A percentile compares a stretch with the other conserved stretches of the same genome.
Conservation (phyloP, 1,140 invertebrate genomes). For the Chymomyza costata region DNA sequence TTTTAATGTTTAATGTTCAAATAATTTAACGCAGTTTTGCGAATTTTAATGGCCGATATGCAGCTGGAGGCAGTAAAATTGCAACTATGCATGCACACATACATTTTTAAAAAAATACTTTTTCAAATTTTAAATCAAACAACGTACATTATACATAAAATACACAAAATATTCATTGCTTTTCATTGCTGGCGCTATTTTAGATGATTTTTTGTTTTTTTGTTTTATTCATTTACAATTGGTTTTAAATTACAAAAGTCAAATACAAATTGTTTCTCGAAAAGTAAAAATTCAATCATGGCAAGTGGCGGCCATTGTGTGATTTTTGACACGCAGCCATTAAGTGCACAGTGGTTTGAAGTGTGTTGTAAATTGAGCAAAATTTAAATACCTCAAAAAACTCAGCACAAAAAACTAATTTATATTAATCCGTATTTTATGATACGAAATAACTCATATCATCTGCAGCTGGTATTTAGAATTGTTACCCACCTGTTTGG, state of each 20-base stretch:
- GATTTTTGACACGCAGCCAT: slow-evolving; percentile 44
- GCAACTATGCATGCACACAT: not conserved
- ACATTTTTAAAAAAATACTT: slow-evolving; percentile 3
- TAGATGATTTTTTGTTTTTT: not conserved
- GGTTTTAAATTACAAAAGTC: slow-evolving; percentile 46
- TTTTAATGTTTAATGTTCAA: slow-evolving; percentile 34
- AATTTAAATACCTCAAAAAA: too few relatives aligned
- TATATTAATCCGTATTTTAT: too few relatives aligned
- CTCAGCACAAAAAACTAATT: too few relatives aligned
- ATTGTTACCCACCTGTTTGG: too few relatives aligned
- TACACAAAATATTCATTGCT: too few relatives aligned
- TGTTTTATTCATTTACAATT: slow-evolving; percentile 44
- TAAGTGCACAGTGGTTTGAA: slow-evolving; percentile 34
- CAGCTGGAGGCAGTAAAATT: slow-evolving; percentile 8
- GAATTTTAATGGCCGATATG: slow-evolving; percentile 4
- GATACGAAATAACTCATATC: too few relatives aligned
- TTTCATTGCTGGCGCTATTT: not conserved
- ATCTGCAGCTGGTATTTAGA: too few relatives aligned
- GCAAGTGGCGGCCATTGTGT: slow-evolving; percentile 8
- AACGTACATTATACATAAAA: not conserved
- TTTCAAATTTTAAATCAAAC: slow-evolving; percentile 9
- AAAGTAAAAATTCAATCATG: slow-evolving; percentile 2
- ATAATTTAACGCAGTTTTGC: slow-evolving; percentile 15
- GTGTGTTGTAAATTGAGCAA: not conserved
- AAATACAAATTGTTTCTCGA: slow-evolving; percentile 16